Base-by-base conservation (phyloP, 2,113 vertebrate species). In the Coptodon bakossiorum region DNA sequence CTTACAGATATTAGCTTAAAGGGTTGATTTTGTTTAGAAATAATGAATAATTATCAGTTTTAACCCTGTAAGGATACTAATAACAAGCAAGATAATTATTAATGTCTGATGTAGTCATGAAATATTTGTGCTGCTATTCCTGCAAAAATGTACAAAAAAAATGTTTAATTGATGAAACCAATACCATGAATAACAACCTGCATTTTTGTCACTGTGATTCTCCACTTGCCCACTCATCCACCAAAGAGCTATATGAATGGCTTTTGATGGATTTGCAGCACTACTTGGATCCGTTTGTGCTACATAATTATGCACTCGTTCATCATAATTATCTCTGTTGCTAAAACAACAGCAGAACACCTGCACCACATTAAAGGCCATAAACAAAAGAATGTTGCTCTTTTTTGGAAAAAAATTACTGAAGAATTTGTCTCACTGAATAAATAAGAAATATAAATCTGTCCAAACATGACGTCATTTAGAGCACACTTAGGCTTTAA, bases 1-100 rank as follows among this genome's bases (percentile, higher is more conserved):
- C 29, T 50, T 52, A 34, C 0, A 9, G 45, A 13, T 78, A 50
- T 52, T 31, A n/a, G 45, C 43, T 11, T 31, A 0, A 19, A 1
- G 27, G 16, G 17, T 52, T 12, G 6, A 2, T 50, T 50, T 1
- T 78, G 24, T 48, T 50, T 29, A 34, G 14, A 50, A 11, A 48
- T 0, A 11, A 7, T 48, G 2, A 29, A 48, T 45, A 48, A 11
- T 12, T 31, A 50, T 31, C 16, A 2, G 9, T 73, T 27, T 48
- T 45, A 45, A 48, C 2, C 40, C 22, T 27, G 8, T 48, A 45
- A 73, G 17, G 9, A 48, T 48, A 10, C 17, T 48, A 24, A 73
- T 6, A 76, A 29, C 24, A 76, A 48, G 22, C 40, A 73, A 17
- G 22, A 10, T 45, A 2, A 0, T 45, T 73, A 27, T 27, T 45